Base-by-base conservation (phyloP, 2,888 invertebrate genomes). In the Conchocele bisecta region DNA sequence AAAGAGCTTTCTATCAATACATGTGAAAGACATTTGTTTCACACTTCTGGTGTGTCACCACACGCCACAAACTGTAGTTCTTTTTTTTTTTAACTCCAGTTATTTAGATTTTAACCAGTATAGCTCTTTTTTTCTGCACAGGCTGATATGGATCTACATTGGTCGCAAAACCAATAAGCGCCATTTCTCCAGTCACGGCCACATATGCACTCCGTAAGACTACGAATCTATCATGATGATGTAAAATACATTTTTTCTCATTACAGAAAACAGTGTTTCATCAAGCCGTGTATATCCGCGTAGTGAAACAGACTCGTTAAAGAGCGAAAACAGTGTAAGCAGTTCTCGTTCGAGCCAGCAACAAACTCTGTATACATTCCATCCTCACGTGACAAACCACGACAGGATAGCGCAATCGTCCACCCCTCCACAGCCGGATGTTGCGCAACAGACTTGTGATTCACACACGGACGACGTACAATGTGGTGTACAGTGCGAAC, bases 251-350 rank as follows among this genome's bases (percentile, higher is more conserved):
- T 35, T 26, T n/a, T 50, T 57, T 50, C 28, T 17, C 4, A 48
- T 78, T 82, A 41, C 79, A 84, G 85, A 83, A 46, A 86, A 83
- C 70, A 88, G 88, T 75, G 63, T 81, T 35, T 80, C n/a, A n/a
- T n/a, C 82, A 13, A 86, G 85, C 71, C 71, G 86, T 29, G 86
- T 84, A 58, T 86, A 87, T 50, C 82, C 83, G 1, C 80, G 79
- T 71, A 87, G 85, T 77, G 88, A 87, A 54, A 84, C 83, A 31
- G 87, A 87, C 81, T 86, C 88, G 1, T 56, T 86, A 46, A 83
- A 84, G 60, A 89, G 88, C 79, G 84, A 87, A 17, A 83, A 85
- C 61, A 88, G 87, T 72, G 81, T 87, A 2, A 82, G 82, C 72
- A 88, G 86, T 63, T 84, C 84, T 13, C 85, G 83, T 46, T 84